Percentiles rank a stretch among this genome's conserved stretches.
Conservation (phyloP, 2,888 invertebrate genomes). For the Athalia circularis region DNA sequence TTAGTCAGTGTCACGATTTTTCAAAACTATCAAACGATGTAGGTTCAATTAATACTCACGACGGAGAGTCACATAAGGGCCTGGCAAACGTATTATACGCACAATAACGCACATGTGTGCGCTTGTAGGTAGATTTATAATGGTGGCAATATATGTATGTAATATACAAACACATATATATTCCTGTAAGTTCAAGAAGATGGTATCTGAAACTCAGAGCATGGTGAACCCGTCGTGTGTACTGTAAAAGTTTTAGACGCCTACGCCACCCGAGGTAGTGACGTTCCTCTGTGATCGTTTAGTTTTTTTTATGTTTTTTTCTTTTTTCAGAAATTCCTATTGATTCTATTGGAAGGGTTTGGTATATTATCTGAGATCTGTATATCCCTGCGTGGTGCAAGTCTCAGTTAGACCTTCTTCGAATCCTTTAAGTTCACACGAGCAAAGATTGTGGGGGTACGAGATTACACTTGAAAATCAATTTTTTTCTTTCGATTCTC, state of each 20-base stretch:
- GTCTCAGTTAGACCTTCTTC: background rate
- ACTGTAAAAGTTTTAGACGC: slow-evolving; percentile 21
- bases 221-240: slow-evolving; percentile 17
- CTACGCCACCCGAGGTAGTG: slow-evolving; percentile 38
- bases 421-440: background rate
- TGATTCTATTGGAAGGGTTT: slow-evolving; percentile 38
- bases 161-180: background rate
- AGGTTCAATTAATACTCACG: slow-evolving; percentile 19
- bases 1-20: slow-evolving; percentile 27
- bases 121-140: slow-evolving; percentile 36
- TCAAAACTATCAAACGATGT: slow-evolving; percentile 28
- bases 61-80: slow-evolving; percentile 3
- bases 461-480: background rate
- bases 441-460: background rate
- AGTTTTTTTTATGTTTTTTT: slow-evolving; percentile 15
- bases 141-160: background rate
- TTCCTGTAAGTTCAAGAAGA: slow-evolving; percentile 7
- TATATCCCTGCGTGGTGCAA: slow-evolving; percentile 9
- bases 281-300: slow-evolving; percentile 29
- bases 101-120: slow-evolving; percentile 13
- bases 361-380: slow-evolving; percentile 35
- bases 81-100: background rate
- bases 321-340: slow-evolving; percentile 31
- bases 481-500: background rate
- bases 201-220: slow-evolving; percentile 38